Evolutionary conservation across 64 coral and sea anemone species (phyloP), one percentile per base, ranked within the genome.

Genomic region (Montipora cactus): DNA sequence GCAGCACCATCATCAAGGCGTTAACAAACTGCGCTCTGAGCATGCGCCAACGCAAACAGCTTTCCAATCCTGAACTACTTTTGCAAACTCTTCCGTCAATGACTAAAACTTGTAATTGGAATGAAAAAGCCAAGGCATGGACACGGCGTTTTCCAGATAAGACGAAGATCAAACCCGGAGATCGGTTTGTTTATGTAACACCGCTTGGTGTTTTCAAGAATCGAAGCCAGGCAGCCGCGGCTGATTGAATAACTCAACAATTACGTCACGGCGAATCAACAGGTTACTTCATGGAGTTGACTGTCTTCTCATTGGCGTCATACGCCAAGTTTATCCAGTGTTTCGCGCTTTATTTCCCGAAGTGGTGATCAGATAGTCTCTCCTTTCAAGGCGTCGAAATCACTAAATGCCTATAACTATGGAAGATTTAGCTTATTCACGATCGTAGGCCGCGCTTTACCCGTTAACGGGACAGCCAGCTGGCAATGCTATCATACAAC

Each of bases 241-340:
- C 87, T 14, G 66, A 80, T 68, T 88, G 75, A 88, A 93, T 88
- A 4, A 88, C 76, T 93, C 66, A 93, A 88, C 84, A 93, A 93
- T 93, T 87, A 93, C 92, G 87, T 93, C 92, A 93, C 84, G 74
- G 9, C 44, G 16, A 67, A 45, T 67, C 9, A 37, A 47, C 49
- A 47, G 92, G 83, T 93, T 93, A 93, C 76, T 76, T 93, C 58
- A 93, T 93, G 52, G 44, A 25, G 25, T 50, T 80, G 78, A 88
- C 69, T 93, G 77, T 87, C 92, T 88, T 67, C 16, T 16, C 12
- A 49, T 79, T 88, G 87, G 84, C 74, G 92, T 93, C 92, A 93
- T 88, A 79, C 23, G 44, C 80, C 78, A 67, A 81, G 67, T 19
- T 58, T 47, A 72, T 44, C 47, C 49, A 18, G 2, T 78, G 74